These are phyloP conservation scores for Notocelia uddmanniana DNA, from an alignment of 2,888 invertebrate genomes.

Conservation along the genomic window DNA sequence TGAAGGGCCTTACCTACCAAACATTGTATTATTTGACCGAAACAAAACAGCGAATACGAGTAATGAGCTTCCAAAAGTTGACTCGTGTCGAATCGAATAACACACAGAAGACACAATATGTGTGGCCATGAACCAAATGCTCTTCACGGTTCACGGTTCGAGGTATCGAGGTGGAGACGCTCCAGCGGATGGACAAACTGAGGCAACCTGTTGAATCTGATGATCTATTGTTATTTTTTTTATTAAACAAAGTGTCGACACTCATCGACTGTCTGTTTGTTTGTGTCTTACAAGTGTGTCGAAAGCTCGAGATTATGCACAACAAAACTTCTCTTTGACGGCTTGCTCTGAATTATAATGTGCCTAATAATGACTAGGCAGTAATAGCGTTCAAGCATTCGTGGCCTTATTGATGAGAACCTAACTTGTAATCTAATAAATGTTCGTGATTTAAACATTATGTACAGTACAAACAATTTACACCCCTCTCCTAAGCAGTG, in stretches of 20 bases:
- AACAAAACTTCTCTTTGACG: constrained; percentile 13
- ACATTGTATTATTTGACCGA: constrained; percentile 11
- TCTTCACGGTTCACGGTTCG: constrained; percentile 67
- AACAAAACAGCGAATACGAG: constrained; percentile 19
- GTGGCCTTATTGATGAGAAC: neutral
- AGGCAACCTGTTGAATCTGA: constrained; percentile 63
- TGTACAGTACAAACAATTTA: too few species aligned
- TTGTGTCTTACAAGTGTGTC: constrained; percentile 34
- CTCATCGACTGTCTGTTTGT: constrained; percentile 51
- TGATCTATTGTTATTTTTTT: constrained; percentile 81
- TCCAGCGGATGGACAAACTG: constrained; percentile 51
- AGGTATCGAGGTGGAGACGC: constrained; percentile 41
- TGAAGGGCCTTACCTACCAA: neutral
- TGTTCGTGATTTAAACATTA: neutral
- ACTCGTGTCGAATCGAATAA: constrained; percentile 31
- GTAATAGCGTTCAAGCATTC: neutral
- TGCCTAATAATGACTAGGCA: neutral
- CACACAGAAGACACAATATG: constrained; percentile 37
- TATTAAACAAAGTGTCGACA: constrained; percentile 67
- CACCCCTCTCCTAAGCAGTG: too few species aligned
- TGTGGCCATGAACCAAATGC: constrained; percentile 77
- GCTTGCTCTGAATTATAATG: constrained; percentile 5
- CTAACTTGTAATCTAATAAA: neutral
- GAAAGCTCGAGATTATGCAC: constrained; percentile 39
- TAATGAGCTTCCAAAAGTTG: constrained; percentile 33